Conservation (phyloP, 1,140 invertebrate species). For the Geopemphigus sp. region DNA sequence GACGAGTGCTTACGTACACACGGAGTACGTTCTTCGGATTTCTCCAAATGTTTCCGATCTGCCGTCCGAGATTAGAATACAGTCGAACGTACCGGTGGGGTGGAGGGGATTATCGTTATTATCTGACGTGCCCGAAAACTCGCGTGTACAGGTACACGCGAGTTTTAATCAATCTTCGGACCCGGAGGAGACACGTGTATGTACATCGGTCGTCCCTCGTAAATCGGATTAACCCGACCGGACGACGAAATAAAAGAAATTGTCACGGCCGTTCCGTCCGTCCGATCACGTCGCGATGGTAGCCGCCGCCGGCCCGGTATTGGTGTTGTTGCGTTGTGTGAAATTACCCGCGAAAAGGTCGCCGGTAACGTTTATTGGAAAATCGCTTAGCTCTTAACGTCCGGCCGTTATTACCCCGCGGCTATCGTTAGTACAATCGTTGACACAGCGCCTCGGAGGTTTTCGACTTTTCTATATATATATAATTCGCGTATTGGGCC, state of each 20-base stretch:
- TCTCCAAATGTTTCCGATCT: slow-evolving; percentile 11
- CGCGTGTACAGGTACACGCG: no score
- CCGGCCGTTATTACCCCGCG: neutral
- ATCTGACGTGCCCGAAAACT: neutral
- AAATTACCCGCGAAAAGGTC: neutral
- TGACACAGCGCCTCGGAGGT: no score
- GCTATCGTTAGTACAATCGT: no score
- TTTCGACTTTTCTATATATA: no score
- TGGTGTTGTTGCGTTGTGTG: neutral
- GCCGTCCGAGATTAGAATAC: neutral
- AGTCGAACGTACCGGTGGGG: no score
- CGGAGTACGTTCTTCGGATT: neutral
- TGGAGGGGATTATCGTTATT: neutral
- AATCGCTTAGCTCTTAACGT: neutral
- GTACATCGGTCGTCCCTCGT: neutral
- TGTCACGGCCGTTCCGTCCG: neutral
- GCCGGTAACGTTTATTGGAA: neutral
- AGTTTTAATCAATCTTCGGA: slow-evolving; percentile 42
- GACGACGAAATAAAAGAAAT: neutral
- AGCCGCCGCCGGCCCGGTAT: no score
- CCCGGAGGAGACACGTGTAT: neutral
- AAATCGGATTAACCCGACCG: slow-evolving; percentile 38
- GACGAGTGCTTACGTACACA: neutral
- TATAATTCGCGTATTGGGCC: no score
- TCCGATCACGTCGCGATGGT: neutral